Percentiles rank a stretch among this genome's conserved stretches.
phyloP scores from a whole-genome alignment of 1,140 invertebrate species.

The Marisa cornuarietis region DNA sequence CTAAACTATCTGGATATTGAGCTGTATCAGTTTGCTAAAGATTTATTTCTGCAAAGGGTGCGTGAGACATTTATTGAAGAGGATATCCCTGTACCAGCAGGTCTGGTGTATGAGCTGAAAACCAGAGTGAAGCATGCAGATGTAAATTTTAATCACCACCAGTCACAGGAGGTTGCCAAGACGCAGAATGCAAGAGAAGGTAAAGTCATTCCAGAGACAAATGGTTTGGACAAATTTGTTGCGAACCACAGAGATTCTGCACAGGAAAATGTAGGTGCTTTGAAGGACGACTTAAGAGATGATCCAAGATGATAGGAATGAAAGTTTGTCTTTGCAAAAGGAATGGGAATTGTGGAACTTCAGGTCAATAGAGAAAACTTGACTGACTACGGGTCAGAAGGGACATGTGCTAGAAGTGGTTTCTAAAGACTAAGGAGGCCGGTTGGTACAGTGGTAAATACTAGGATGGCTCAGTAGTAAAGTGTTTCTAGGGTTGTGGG shows the following conservation, averaged over 20 bases:
- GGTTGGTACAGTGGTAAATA: too few relatives aligned
- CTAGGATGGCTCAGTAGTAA: too few relatives aligned
- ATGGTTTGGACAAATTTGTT: not conserved
- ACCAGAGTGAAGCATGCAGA: not conserved
- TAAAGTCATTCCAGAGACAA: not conserved
- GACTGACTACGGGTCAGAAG: too few relatives aligned
- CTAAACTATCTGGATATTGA: constrained; percentile 91
- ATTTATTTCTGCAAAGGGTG: constrained; percentile 83
- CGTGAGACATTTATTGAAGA: constrained; percentile 31
- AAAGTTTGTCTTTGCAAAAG: too few relatives aligned
- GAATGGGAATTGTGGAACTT: too few relatives aligned
- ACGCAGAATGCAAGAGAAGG: not conserved
- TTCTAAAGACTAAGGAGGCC: too few relatives aligned
- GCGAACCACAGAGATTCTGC: not conserved
- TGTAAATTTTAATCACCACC: not conserved
- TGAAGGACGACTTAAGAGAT: too few relatives aligned
- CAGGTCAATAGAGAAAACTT: too few relatives aligned
- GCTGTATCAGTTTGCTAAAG: constrained; percentile 92
- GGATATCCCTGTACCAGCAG: constrained; percentile 1
- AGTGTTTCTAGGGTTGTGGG: too few relatives aligned
- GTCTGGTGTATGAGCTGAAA: constrained; percentile 6
- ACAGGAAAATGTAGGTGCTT: too few relatives aligned
- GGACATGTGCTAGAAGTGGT: too few relatives aligned
- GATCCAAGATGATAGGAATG: too few relatives aligned
- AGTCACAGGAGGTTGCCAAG: not conserved